These are phyloP conservation scores for Climacteris rufus DNA, from an alignment of 2,113 vertebrate genomes.

Conservation along the genomic window DNA sequence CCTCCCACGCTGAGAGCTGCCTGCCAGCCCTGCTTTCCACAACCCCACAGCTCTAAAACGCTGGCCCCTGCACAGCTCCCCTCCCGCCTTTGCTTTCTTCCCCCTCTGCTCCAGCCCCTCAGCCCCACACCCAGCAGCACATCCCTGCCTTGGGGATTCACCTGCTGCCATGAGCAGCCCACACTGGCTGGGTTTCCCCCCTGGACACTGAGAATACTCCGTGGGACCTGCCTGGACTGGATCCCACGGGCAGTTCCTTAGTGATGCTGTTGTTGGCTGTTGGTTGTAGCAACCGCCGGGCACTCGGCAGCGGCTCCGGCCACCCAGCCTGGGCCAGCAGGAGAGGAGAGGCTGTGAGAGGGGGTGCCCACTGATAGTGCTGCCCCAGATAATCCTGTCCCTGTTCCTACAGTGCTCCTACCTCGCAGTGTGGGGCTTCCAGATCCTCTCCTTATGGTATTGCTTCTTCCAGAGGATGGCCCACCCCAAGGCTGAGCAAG, in stretches of 20 bases:
- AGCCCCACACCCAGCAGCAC: not conserved
- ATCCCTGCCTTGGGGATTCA: not conserved
- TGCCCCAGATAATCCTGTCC: not conserved
- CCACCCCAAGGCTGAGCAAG: not conserved
- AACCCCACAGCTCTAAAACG: not conserved
- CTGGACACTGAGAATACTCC: not conserved
- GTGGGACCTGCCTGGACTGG: not conserved
- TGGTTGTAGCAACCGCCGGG: not conserved
- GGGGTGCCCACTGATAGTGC: not conserved
- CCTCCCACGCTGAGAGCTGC: slow-evolving; percentile 15
- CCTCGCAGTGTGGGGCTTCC: fast-evolving
- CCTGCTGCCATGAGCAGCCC: fast-evolving
- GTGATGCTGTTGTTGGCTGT: not conserved
- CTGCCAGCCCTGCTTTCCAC: not conserved
- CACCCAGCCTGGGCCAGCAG: not conserved
- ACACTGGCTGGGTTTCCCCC: not conserved
- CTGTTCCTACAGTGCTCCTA: fast-evolving
- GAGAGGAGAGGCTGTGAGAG: not conserved
- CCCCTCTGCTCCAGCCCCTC: not conserved
- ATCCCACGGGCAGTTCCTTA: not conserved
- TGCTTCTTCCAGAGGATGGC: not conserved
- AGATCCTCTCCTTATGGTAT: not conserved
- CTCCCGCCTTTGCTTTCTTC: not conserved
- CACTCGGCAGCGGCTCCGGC: fast-evolving
- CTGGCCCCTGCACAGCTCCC: not conserved